Evolutionary conservation across 2,888 invertebrate species (phyloP).

Genomic region (Meiosimyza platycephala): DNA sequence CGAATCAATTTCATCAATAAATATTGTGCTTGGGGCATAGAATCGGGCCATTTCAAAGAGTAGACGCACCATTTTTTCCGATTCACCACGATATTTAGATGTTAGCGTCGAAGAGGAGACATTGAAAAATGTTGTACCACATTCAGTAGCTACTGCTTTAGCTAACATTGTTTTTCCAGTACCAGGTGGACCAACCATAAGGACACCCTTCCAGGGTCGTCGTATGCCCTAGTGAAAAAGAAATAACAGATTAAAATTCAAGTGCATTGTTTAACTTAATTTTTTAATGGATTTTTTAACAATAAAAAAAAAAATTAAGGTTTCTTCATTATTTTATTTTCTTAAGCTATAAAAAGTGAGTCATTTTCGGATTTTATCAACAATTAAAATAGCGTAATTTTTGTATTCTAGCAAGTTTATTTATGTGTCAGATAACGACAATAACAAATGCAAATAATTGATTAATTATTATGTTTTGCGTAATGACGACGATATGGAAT

Average conservation of each 20-base stretch:
- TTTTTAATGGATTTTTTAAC: too few species aligned
- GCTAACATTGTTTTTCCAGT: constrained; percentile 97
- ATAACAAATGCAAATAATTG: constrained; percentile 21
- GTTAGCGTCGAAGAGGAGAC: constrained; percentile 97
- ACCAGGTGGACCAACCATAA: constrained; percentile 91
- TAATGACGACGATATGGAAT: not conserved
- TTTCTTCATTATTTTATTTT: not conserved
- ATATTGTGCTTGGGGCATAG: constrained; percentile 98
- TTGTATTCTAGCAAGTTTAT: constrained; percentile 6
- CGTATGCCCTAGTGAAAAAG: constrained; percentile 79
- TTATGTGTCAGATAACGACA: constrained; percentile 31
- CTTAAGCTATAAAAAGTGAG: not conserved
- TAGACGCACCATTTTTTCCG: constrained; percentile 95
- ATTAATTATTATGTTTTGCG: constrained; percentile 2
- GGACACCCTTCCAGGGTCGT: constrained; percentile 95
- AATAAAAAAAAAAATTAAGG: not conserved
- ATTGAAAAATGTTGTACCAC: constrained; percentile 96
- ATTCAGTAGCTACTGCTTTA: constrained; percentile 98
- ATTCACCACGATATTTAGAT: constrained; percentile 99
- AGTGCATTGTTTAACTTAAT: not conserved
- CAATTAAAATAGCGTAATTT: not conserved
- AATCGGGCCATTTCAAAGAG: constrained; percentile 99
- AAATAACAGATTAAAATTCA: not conserved
- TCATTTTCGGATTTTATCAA: not conserved
- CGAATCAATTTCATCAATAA: constrained; percentile 99